Base-by-base conservation (phyloP, 2,113 vertebrate species). In the Gasterosteus nipponicus region DNA sequence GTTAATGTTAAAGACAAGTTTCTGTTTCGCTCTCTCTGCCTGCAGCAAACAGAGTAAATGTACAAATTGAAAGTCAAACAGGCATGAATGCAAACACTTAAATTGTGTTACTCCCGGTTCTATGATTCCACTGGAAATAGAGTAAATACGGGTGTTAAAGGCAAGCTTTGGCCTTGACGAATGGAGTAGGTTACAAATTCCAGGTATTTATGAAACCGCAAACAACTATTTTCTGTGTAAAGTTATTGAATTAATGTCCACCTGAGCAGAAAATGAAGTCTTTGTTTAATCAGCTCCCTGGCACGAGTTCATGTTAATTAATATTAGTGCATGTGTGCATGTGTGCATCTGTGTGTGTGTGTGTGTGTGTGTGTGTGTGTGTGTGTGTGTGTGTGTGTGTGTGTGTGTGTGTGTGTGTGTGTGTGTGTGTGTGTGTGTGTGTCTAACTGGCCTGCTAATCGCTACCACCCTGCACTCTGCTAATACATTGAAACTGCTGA, bases 1-100 rank as follows among this genome's bases (percentile, higher is more conserved):
- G 46, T 91, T 79, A 58, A 90, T 57, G 64, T 72, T 62, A 79
- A 77, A 85, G 73, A 33, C 41, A 47, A 88, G 33, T 22, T 84
- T 82, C 10, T 82, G 69, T 54, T 31, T 82, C 38, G 65, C 62
- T 22, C 6, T 38, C 54, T 87, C 75, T 54, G 44, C 74, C 91
- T 92, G 85, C 9, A 75, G 71, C n/a, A 42, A 63, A 57, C 54
- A 86, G 63, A 87, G 33, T 60, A 5, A 83, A 54, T 33, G n/a
- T 9, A 69, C 39, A 77, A 29, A 64, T 72, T 67, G 41, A 46
- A 59, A 73, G 39, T 77, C 57, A 74, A 69, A 63, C 33, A 49
- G 44, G 58, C 72, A 56, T n/a, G 15, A 26, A 58, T 29, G 70
- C 44, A 42, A 29, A 70, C 22, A 58, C 4, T 15, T 26, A 60